A percentile compares a stretch with the other conserved stretches of the same genome.
These are phyloP conservation scores for Chamaetylas fuelleborni DNA, from an alignment of 2,113 vertebrate species.

Conservation along the genomic window DNA sequence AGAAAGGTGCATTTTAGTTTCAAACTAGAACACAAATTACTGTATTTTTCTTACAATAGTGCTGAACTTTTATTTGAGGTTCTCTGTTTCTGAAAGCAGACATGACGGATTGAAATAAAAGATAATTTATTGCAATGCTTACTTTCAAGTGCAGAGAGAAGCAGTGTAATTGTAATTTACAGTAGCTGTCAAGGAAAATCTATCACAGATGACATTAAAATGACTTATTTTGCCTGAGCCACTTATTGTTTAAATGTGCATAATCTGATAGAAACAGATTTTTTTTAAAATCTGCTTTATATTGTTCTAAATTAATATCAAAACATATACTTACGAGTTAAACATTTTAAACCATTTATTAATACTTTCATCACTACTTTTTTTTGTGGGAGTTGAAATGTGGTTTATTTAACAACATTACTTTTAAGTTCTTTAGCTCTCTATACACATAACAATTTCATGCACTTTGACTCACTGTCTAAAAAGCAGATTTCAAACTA, in stretches of 20 bases:
- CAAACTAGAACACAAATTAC: conserved; percentile 80
- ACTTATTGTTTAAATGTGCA: conserved; percentile 85
- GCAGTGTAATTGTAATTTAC: conserved; percentile 86
- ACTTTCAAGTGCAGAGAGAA: conserved; percentile 80
- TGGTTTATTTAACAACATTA: conserved; percentile 63
- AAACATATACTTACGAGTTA: conserved; percentile 81
- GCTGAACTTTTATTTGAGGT: conserved; percentile 80
- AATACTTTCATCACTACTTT: conserved; percentile 72
- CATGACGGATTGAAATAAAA: conserved; percentile 86
- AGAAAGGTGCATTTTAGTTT: conserved; percentile 75
- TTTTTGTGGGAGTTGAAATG: conserved; percentile 57
- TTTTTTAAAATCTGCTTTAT: conserved; percentile 67
- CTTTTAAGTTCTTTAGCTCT: conserved; percentile 38
- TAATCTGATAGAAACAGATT: conserved; percentile 82
- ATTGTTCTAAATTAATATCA: conserved; percentile 83
- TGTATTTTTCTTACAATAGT: conserved; percentile 82
- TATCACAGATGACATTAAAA: conserved; percentile 85
- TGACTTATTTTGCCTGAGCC: conserved; percentile 85
- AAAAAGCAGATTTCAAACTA: conserved; percentile 27
- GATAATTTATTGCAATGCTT: conserved; percentile 87
- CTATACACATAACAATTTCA: conserved; percentile 19
- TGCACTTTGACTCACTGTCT: not conserved
- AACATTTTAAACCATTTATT: conserved; percentile 77
- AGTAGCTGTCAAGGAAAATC: conserved; percentile 85
- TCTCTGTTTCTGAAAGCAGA: conserved; percentile 80